phyloP scores from a whole-genome alignment of 2,888 invertebrate species.

The Heliconius erato region DNA sequence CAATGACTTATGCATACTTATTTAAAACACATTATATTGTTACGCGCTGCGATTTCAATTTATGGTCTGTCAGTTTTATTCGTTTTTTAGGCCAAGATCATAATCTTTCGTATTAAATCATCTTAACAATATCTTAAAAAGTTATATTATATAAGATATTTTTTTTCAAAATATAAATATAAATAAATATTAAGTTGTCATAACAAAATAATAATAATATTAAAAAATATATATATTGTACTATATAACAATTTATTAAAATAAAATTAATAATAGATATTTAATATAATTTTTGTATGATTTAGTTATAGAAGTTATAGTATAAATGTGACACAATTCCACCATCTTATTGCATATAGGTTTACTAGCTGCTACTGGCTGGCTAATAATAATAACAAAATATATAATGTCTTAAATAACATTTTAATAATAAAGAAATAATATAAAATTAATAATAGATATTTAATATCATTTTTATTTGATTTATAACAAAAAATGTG shows the following conservation, averaged over 20 bases:
- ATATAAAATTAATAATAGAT: neutral
- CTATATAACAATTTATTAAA: neutral
- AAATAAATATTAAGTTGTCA: neutral
- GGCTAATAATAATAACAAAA: too few relatives aligned
- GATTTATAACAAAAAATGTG: constrained; percentile 35
- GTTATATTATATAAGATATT: neutral
- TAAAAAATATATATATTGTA: neutral
- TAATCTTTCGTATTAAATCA: neutral
- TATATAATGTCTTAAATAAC: too few relatives aligned
- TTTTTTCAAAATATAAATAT: neutral
- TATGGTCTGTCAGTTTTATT: constrained; percentile 33
- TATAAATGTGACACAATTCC: constrained; percentile 36
- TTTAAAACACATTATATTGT: constrained; percentile 42
- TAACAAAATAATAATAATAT: neutral
- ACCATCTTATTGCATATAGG: constrained; percentile 44
- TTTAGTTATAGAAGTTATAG: too few relatives aligned
- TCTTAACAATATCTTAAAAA: neutral
- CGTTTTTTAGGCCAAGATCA: constrained; percentile 27
- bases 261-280: neutral
- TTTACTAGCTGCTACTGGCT: constrained; percentile 24
- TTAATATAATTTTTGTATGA: neutral
- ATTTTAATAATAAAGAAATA: neutral
- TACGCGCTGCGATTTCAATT: constrained; percentile 29
- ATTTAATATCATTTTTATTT: neutral
- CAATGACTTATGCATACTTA: constrained; percentile 37